A percentile compares a stretch with the other conserved stretches of the same genome.
Evolutionary conservation across 2,113 vertebrate genomes (phyloP).

Genomic region (Micronisus gabar): DNA sequence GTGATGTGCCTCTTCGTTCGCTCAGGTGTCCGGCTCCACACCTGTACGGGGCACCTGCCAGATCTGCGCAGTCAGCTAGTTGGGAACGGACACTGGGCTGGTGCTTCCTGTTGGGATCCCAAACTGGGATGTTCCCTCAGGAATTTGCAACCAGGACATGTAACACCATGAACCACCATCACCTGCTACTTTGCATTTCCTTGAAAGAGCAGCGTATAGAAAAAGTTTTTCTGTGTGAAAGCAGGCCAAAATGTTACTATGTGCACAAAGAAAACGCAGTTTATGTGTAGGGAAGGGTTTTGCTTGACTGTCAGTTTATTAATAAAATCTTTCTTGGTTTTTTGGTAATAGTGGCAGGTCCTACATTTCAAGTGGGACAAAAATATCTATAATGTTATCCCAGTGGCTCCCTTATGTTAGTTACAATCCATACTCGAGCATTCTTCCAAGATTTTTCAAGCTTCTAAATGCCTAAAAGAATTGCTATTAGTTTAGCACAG

Average conservation of each 20-base stretch:
- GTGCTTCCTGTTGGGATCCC: background rate
- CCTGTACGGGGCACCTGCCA: background rate
- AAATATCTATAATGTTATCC: background rate
- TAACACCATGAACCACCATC: background rate
- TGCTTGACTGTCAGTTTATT: background rate
- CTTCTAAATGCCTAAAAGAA: background rate
- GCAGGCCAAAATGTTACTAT: background rate
- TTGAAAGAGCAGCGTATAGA: background rate
- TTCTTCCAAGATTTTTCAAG: background rate
- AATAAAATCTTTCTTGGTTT: background rate
- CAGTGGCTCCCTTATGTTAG: background rate
- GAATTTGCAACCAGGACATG: background rate
- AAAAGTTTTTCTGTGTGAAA: background rate
- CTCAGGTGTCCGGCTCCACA: background rate
- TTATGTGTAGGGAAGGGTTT: background rate
- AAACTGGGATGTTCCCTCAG: background rate
- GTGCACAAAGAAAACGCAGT: background rate
- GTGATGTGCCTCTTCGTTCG: background rate
- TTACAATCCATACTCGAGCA: background rate
- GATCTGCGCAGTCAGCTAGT: too few relatives aligned
- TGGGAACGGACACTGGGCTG: background rate
- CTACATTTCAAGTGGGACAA: background rate
- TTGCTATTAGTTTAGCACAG: slow-evolving; percentile 14
- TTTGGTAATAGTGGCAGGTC: background rate
- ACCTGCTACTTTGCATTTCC: background rate